Evolutionary conservation across 2,797 vertebrate genomes (phyloP), one percentile per base, ranked within the genome.

Genomic region (Garrulus glandarius): DNA sequence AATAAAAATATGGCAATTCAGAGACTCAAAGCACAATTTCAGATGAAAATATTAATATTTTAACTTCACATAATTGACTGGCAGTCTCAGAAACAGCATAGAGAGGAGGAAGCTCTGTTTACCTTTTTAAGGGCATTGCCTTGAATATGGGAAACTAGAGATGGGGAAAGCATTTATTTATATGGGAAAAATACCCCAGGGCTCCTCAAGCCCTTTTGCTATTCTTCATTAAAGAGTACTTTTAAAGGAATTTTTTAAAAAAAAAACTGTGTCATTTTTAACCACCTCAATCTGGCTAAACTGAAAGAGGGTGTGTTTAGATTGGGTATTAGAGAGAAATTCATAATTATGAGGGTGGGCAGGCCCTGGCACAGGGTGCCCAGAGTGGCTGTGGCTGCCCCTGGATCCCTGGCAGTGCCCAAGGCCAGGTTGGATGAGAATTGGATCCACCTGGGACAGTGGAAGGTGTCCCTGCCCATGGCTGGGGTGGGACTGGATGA

Each of bases 271-370:
- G 27, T 19, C 7, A 37, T 44, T 88, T 94, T 75, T 74, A 88
- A 79, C 37, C 41, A 13, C 14, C 26, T 53, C 57, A 41, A n/a
- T 24, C 21, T 55, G 55, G 55, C 11, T 43, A 6, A 55, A 61
- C 6, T 13, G 43, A 11, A 11, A 27, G 24, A 60, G 15, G 10
- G 14, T 14, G 36, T 34, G 17, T 43, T 76, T 20, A 3, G 27
- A 30, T 61, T 17, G 49, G 27, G 3, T 55, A 24, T 49, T 20
- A 20, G 63, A 68, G 47, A 26, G 47, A 49, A 68, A 49, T 24
- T 17, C 7, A 7, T 9, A 3, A 22, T 15, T 23, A 18, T 8
- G 53, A 67, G 68, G 29, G 39, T 7, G 39, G 15, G 1, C 0
- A 53, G 43, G 21, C 17, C n/a, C 46, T 59, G 68, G 77, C 47